Conservation (phyloP, 2,888 invertebrate species). For the Campoplex nolae region DNA sequence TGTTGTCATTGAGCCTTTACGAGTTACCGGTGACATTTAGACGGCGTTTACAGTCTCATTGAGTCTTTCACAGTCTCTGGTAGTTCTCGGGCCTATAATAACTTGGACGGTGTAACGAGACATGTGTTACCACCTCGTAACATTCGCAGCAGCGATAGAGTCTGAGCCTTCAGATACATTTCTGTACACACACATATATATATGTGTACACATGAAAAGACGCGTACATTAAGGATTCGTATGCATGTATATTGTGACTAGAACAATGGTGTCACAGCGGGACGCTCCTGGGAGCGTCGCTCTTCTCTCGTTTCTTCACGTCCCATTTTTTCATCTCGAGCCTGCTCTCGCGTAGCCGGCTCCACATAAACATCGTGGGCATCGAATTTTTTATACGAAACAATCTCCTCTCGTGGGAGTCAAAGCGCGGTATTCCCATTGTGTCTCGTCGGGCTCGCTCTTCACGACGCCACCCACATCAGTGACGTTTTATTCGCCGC, state of each 20-base stretch:
- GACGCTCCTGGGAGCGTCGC: conserved; percentile 67
- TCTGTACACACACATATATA: not conserved
- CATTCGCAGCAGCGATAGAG: conserved; percentile 50
- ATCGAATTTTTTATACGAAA: conserved; percentile 63
- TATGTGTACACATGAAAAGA: not conserved
- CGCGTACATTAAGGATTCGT: not conserved
- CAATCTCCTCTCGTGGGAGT: conserved; percentile 71
- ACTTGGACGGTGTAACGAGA: conserved; percentile 76
- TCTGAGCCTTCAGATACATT: not conserved
- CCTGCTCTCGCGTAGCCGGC: conserved; percentile 17
- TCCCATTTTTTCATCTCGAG: conserved; percentile 44
- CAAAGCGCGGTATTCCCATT: conserved; percentile 71
- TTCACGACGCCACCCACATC: conserved; percentile 74
- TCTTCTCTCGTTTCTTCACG: conserved; percentile 61
- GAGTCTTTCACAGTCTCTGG: conserved; percentile 29
- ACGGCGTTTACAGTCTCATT: conserved; percentile 58
- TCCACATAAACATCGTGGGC: conserved; percentile 64
- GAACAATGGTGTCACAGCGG: conserved; percentile 76
- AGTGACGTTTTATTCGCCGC: conserved; percentile 69
- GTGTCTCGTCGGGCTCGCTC: conserved; percentile 68
- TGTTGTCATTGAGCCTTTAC: conserved; percentile 46
- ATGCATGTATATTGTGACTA: conserved; percentile 66
- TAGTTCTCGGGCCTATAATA: conserved; percentile 59
- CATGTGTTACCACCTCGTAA: conserved; percentile 75
- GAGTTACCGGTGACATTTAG: conserved; percentile 56